Evolutionary conservation across 2,888 invertebrate species (phyloP).

Genomic region (Neoascia interrupta): DNA sequence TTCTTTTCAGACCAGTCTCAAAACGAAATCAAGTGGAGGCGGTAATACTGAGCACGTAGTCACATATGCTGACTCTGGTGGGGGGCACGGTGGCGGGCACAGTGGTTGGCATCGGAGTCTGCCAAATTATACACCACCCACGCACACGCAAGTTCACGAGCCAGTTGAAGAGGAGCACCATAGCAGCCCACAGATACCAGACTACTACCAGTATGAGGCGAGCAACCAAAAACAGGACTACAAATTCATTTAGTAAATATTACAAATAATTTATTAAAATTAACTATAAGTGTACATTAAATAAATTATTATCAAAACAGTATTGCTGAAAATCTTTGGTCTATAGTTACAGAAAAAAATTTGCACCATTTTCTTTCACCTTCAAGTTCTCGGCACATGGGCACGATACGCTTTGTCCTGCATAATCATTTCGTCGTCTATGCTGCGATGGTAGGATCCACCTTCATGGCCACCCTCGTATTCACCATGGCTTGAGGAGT

Average conservation of each 20-base stretch:
- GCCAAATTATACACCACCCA: conserved; percentile 1
- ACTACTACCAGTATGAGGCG: conserved; percentile 41
- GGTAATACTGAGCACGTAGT: conserved; percentile 80
- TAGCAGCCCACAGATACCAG: conserved; percentile 18
- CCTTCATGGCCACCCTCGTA: conserved; percentile 82
- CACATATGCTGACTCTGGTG: conserved; percentile 79
- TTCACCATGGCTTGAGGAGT: conserved; percentile 85
- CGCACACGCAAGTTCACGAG: too few relatives aligned
- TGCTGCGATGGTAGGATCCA: conserved; percentile 82
- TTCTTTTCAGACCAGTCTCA: conserved; percentile 81
- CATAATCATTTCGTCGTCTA: conserved; percentile 82
- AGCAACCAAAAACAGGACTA: conserved; percentile 34
- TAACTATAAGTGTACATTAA: conserved; percentile 49
- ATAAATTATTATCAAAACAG: conserved; percentile 59
- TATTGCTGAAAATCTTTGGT: conserved; percentile 74
- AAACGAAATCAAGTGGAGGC: conserved; percentile 81
- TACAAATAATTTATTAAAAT: conserved; percentile 59
- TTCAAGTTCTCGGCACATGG: conserved; percentile 77
- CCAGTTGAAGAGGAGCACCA: conserved; percentile 30
- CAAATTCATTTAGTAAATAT: conserved; percentile 43
- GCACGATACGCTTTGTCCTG: conserved; percentile 84
- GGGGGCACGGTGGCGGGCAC: conserved; percentile 74
- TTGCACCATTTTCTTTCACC: conserved; percentile 16
- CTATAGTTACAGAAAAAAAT: conserved; percentile 1
- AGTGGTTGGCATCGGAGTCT: conserved; percentile 79